Percentiles rank a stretch among this genome's conserved stretches.
These are phyloP conservation scores for Chaetophractus vellerosus DNA, from an alignment of 2,797 vertebrate species.

Conservation along the genomic window DNA sequence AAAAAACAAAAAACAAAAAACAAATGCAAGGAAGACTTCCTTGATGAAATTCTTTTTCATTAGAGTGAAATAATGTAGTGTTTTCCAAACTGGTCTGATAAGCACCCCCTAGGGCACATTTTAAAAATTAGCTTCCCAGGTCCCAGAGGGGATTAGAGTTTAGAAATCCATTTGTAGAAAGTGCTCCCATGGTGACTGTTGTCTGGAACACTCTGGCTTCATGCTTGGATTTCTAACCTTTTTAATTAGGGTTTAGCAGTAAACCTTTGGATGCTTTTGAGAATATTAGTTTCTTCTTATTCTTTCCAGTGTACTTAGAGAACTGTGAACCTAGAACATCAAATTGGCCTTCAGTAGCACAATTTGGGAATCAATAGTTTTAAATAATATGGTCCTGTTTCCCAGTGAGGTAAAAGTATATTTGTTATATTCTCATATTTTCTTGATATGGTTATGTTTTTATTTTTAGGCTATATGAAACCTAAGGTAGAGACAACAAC, in stretches of 20 bases:
- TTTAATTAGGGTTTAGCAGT: background rate
- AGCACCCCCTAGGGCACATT: background rate
- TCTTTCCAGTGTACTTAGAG: background rate
- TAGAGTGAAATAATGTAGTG: background rate
- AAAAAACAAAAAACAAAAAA: too few relatives aligned
- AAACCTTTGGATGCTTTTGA: constrained; percentile 12
- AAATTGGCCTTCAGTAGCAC: background rate
- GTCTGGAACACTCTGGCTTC: background rate
- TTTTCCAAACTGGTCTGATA: constrained; percentile 16
- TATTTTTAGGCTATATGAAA: constrained; percentile 47
- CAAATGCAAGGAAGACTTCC: constrained; percentile 25
- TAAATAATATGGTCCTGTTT: constrained; percentile 1
- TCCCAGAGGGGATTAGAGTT: background rate
- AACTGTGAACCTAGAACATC: background rate
- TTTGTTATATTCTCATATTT: constrained; percentile 24
- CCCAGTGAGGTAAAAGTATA: background rate
- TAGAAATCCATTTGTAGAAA: background rate
- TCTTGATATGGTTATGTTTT: background rate
- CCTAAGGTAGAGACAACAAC: background rate
- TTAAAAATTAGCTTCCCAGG: background rate
- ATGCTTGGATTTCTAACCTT: background rate
- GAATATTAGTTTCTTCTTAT: background rate
- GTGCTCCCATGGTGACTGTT: background rate
- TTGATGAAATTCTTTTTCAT: constrained; percentile 11
- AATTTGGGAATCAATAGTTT: background rate